Evolutionary conservation across 2,113 vertebrate genomes (phyloP).

Genomic region (Ariopsis seemanni): DNA sequence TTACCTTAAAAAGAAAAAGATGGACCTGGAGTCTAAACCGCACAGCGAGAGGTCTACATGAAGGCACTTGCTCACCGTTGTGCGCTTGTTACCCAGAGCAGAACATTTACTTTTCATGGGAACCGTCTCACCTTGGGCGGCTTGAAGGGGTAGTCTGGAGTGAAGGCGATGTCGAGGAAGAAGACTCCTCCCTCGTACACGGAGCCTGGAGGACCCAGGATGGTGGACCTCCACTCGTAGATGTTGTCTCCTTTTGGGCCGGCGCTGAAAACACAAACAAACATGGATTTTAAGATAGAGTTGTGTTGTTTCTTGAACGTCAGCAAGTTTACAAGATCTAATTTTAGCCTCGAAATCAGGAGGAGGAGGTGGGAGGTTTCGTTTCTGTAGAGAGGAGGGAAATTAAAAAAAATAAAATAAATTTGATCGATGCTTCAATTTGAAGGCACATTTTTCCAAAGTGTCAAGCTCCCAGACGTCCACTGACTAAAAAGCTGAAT

Average conservation of each 20-base stretch:
- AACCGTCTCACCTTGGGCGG: conserved; percentile 88
- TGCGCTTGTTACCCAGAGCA: neutral
- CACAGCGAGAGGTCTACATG: neutral
- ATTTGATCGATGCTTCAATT: neutral
- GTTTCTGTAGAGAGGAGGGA: neutral
- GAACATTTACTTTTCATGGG: neutral
- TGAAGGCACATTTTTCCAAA: neutral
- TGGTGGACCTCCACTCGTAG: conserved; percentile 98
- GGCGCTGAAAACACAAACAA: conserved; percentile 74
- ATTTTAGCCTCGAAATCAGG: neutral
- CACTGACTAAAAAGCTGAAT: too few relatives aligned
- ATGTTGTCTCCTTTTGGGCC: conserved; percentile 98
- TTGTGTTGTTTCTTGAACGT: too few relatives aligned
- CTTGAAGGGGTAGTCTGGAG: conserved; percentile 97
- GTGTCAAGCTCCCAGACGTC: too few relatives aligned
- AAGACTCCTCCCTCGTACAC: conserved; percentile 96
- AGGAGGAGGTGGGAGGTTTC: neutral
- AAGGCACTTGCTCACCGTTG: neutral
- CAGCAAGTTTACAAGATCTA: neutral
- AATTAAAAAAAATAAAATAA: neutral
- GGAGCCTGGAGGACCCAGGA: conserved; percentile 93
- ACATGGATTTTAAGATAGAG: neutral
- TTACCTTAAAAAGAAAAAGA: neutral
- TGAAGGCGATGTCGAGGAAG: conserved; percentile 97
- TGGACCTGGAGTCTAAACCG: neutral